Percentiles rank a stretch among this genome's conserved stretches.
Evolutionary conservation across 1,140 invertebrate genomes (phyloP).

Genomic region (Rhopalosiphum padi): DNA sequence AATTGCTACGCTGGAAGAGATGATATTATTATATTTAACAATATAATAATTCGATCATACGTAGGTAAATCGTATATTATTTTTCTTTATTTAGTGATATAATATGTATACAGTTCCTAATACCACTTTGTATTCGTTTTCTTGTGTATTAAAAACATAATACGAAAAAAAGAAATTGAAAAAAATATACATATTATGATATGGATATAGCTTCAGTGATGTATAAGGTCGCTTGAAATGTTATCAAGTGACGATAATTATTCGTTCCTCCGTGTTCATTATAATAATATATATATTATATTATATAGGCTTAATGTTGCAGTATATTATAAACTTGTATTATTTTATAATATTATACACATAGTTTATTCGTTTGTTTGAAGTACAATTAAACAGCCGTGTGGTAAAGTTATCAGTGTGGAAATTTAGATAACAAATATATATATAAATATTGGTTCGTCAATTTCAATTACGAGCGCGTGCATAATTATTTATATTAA

Average conservation of each 20-base stretch:
- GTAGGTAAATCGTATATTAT: not conserved
- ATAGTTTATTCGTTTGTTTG: constrained; percentile 2
- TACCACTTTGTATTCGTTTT: not conserved
- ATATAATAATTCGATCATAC: not conserved
- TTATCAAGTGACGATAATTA: not conserved
- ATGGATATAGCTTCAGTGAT: not conserved
- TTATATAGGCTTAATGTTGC: not conserved
- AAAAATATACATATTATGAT: not conserved
- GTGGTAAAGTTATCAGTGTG: not conserved
- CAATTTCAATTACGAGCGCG: constrained; percentile 22
- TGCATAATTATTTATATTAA: not conserved
- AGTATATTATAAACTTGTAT: not conserved
- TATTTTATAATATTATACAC: not conserved
- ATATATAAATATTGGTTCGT: not conserved
- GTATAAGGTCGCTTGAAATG: not conserved
- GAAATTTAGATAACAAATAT: constrained; percentile 11
- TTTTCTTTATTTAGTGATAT: not conserved
- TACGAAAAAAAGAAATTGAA: not conserved
- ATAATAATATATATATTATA: not conserved
- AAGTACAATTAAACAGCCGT: not conserved
- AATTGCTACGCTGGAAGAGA: not conserved
- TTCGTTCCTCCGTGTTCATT: not conserved
- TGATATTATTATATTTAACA: not conserved
- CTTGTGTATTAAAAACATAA: not conserved
- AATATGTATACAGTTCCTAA: not conserved